Base-by-base conservation (phyloP, 2,797 vertebrate genomes). In the Hephaestus fuliginosus region DNA sequence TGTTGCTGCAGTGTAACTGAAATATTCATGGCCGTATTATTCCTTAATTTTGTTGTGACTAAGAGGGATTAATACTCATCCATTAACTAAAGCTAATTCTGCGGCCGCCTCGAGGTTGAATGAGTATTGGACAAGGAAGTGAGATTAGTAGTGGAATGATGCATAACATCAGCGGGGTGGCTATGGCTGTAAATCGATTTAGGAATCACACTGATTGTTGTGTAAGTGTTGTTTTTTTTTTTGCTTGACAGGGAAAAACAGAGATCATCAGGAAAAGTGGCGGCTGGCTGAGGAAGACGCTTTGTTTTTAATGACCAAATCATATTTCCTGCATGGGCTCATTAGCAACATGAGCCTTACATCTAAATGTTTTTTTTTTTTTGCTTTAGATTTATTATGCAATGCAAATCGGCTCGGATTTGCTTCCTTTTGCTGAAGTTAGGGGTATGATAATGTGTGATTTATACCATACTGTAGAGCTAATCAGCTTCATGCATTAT, bases 11-110 rank as follows among this genome's bases (percentile, higher is more conserved):
- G 84, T 69, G 76, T 70, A 85, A 82, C 91, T 95, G 91, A 95
- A 96, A 95, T 95, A 96, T 96, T 96, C 93, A 96, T 95, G 92
- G 83, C 55, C 62, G 76, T 89, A 93, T 95, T 95, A 95, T 94
- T 93, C 90, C 90, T 94, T 95, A 92, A 95, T 95, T 96, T 94
- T 94, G 93, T 95, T 95, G 93, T 93, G 94, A 96, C 93, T 95
- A 84, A 92, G 86, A 94, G 85, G 92, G 94, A 96, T 96, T 96
- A 94, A 96, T 93, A 88, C 90, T 90, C 92, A 88, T 92, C 92
- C 91, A 95, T 95, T 96, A 95, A 92, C 88, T 88, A 78, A 75
- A 87, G 87, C 81, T 93, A 94, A 95, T 95, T 94, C 91, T 83
- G 81, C 53, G 46, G 77, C 84, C 11, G 86, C 92, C 93, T 89